phyloP scores from a whole-genome alignment of 2,888 invertebrate genomes.

The Osedax frankpressi region DNA sequence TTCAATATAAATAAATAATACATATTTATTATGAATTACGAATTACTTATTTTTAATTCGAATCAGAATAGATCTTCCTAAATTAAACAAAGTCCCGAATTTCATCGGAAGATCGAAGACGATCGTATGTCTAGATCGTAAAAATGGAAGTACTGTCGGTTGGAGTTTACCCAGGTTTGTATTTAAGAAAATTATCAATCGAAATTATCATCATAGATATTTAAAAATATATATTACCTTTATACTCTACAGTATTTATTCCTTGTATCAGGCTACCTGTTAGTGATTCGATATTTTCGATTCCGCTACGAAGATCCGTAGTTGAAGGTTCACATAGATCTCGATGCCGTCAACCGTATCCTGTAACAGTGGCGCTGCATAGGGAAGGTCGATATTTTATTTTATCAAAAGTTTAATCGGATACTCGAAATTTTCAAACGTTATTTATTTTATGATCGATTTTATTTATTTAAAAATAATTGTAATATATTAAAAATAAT shows the following conservation, averaged over 20 bases:
- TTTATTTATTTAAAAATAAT: background rate
- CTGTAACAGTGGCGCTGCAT: constrained; percentile 3
- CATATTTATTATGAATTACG: no score
- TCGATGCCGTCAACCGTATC: background rate
- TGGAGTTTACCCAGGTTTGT: background rate
- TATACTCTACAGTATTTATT: background rate
- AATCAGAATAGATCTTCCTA: background rate
- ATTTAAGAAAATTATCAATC: no score
- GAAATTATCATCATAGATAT: no score
- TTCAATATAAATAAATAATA: no score
- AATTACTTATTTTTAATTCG: no score
- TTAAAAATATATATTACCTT: background rate
- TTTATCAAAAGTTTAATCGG: background rate
- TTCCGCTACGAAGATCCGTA: no score
- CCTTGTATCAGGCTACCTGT: no score
- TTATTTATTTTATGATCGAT: no score
- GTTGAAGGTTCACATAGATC: no score
- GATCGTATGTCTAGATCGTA: background rate
- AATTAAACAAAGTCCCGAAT: background rate
- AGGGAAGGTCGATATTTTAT: background rate
- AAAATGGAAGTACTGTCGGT: background rate
- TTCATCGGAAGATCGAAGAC: background rate
- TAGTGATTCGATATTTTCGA: no score
- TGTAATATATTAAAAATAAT: background rate
- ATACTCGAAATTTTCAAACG: background rate